phyloP scores from a whole-genome alignment of 2,797 vertebrate species.

The Pterois miles region DNA sequence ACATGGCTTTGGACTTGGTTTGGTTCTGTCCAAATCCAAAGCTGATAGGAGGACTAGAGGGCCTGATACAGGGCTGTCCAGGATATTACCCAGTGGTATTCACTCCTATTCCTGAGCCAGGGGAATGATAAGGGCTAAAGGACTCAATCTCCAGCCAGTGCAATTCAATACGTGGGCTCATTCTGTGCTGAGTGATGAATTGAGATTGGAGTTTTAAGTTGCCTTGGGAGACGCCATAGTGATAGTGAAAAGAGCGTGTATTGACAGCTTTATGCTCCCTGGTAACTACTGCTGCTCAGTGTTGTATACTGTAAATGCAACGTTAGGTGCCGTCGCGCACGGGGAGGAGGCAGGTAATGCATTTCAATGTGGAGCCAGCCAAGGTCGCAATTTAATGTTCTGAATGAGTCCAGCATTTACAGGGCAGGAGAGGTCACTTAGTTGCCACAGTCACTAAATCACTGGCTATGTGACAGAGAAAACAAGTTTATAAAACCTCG shows the following conservation, averaged over 20 bases:
- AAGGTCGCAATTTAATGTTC: slow-evolving; percentile 64
- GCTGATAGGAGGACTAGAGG: neutral
- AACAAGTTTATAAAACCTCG: slow-evolving; percentile 56
- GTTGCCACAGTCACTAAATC: slow-evolving; percentile 55
- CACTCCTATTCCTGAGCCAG: slow-evolving; percentile 25
- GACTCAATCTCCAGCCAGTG: slow-evolving; percentile 48
- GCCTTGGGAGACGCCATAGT: slow-evolving; percentile 55
- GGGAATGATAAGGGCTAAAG: slow-evolving; percentile 47
- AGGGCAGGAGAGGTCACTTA: slow-evolving; percentile 56
- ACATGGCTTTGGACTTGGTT: neutral
- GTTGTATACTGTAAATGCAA: slow-evolving; percentile 61
- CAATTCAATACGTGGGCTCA: slow-evolving; percentile 40
- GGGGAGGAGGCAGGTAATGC: slow-evolving; percentile 39
- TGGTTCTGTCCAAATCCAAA: slow-evolving; percentile 19
- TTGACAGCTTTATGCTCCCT: slow-evolving; percentile 63
- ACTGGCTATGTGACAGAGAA: slow-evolving; percentile 40
- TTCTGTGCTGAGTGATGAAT: slow-evolving; percentile 49
- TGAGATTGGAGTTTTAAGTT: slow-evolving; percentile 59
- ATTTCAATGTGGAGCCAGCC: slow-evolving; percentile 67
- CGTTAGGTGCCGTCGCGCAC: slow-evolving; percentile 27
- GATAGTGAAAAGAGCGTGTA: slow-evolving; percentile 42
- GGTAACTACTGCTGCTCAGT: slow-evolving; percentile 58
- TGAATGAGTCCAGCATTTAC: slow-evolving; percentile 54
- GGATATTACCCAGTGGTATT: slow-evolving; percentile 24
- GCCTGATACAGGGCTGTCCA: slow-evolving; percentile 7